Base-by-base conservation (phyloP, 2,888 invertebrate genomes). In the Xestoiulus laeticollis region DNA sequence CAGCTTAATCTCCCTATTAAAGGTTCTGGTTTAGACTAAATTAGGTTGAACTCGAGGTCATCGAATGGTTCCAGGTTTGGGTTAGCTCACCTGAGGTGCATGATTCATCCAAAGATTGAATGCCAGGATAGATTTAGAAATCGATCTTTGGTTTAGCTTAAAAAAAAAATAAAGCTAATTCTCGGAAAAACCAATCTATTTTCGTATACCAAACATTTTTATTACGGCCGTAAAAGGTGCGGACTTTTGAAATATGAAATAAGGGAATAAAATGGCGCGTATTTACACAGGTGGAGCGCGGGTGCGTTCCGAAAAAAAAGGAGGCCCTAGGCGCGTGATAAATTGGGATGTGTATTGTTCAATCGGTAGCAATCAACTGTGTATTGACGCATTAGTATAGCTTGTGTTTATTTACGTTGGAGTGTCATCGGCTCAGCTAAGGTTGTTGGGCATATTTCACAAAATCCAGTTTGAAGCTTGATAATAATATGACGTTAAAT, bases 121-220 rank as follows among this genome's bases (percentile, higher is more conserved):
- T 12, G 12, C 48, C 14, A 19, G 48, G 12, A 48, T 78, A 30
- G 30, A 78, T 78, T 32, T 78, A 30, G 30, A 78, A 30, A 78
- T 78, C 30, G 30, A 78, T 14, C 26, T 5, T n/a, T 2, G 26
- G 30, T 30, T 16, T 12, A 78, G 26, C 16, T n/a, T n/a, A n/a
- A n/a, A n/a, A 3, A 12, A 32, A 48, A 30, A 78, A 30, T 78
- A 26, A 32, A 26, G 30, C 30, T 14, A 68, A 30, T 5, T 78
- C 78, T 78, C 30, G 78, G 78, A 78, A 78, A n/a, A 78, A 32
- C 78, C 78, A 30, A 26, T 26, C 78, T 78, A 78, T 78, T 78
- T 78, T 78, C 26, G 30, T 32, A n/a, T n/a, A 78, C 30, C 30
- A 78, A 38, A 26, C 78, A 30, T 78, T 30, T 30, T 30, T 78